Conservation (phyloP, 2,888 invertebrate genomes). For the Mesochorus sp. region DNA sequence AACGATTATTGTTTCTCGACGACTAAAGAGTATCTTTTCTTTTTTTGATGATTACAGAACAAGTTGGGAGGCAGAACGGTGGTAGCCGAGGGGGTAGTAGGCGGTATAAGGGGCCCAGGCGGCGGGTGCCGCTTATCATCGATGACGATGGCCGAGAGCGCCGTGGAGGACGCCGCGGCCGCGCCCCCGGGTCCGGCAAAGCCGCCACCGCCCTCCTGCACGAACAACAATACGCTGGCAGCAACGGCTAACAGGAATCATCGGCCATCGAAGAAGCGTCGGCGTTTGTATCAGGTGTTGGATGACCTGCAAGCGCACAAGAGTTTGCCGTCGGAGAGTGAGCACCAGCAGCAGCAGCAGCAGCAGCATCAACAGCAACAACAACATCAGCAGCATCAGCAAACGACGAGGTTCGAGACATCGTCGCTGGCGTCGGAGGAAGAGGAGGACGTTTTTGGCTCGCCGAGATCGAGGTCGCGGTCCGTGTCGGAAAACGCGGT, state of each 20-base stretch:
- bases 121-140: constrained; percentile 82
- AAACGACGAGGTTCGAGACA: constrained; percentile 66
- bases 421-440: constrained; percentile 72
- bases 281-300: constrained; percentile 90
- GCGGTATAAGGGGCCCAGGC: constrained; percentile 81
- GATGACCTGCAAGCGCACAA: constrained; percentile 87
- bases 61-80: constrained; percentile 79
- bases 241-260: constrained; percentile 86
- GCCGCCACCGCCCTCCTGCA: constrained; percentile 82
- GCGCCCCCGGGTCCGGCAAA: constrained; percentile 83
- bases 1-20: no score
- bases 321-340: constrained; percentile 64
- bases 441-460: constrained; percentile 79
- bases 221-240: constrained; percentile 85
- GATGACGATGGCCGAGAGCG: constrained; percentile 90
- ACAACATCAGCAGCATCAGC: no score
- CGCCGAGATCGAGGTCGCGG: constrained; percentile 76
- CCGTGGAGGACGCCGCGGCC: constrained; percentile 85
- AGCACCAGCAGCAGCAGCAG: no score
- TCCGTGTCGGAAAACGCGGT: constrained; percentile 52
- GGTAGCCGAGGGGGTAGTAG: constrained; percentile 80
- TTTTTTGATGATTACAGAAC: constrained; percentile 74
- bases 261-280: constrained; percentile 88
- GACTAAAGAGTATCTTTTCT: background rate
- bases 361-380: no score